A percentile compares a stretch with the other conserved stretches of the same genome.
Evolutionary conservation across 64 coral and sea anemone genomes (phyloP).

Genomic region (Pachyseris speciosa): DNA sequence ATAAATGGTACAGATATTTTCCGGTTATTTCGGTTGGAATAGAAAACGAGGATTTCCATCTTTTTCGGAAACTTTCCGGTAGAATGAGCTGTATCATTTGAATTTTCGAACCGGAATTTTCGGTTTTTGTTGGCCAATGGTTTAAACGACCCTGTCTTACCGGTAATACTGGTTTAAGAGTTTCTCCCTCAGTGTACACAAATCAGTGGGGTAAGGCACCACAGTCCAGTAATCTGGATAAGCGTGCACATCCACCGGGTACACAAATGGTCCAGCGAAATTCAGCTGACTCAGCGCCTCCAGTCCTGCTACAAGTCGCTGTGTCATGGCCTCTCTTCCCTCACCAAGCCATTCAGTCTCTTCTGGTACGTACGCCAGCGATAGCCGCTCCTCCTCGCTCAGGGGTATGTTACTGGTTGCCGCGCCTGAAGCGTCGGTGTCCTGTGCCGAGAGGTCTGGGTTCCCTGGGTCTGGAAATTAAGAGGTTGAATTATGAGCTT

Average conservation of each 20-base stretch:
- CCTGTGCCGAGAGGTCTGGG: conserved; percentile 52
- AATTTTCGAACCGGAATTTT: too few relatives aligned
- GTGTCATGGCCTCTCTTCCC: conserved; percentile 77
- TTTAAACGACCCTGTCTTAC: conserved; percentile 59
- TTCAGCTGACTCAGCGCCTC: conserved; percentile 80
- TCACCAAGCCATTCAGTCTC: conserved; percentile 96
- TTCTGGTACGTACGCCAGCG: conserved; percentile 76
- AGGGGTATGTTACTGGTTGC: conserved; percentile 96
- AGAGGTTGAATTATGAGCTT: neutral
- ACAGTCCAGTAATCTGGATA: conserved; percentile 98
- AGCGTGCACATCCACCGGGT: conserved; percentile 92
- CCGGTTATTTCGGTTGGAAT: too few relatives aligned
- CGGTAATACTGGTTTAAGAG: conserved; percentile 94
- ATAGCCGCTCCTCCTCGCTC: conserved; percentile 85
- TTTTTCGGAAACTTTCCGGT: too few relatives aligned
- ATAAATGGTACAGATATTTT: too few relatives aligned
- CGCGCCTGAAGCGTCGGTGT: conserved; percentile 81
- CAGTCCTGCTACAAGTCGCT: conserved; percentile 68
- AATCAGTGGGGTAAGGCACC: conserved; percentile 91
- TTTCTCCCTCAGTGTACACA: conserved; percentile 82
- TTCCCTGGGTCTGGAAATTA: conserved; percentile 39
- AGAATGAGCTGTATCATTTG: too few relatives aligned
- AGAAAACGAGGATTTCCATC: too few relatives aligned
- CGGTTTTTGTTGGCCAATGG: too few relatives aligned
- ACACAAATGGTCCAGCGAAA: conserved; percentile 93